phyloP scores from a whole-genome alignment of 2,888 invertebrate species.

The Drosophila histrio region DNA sequence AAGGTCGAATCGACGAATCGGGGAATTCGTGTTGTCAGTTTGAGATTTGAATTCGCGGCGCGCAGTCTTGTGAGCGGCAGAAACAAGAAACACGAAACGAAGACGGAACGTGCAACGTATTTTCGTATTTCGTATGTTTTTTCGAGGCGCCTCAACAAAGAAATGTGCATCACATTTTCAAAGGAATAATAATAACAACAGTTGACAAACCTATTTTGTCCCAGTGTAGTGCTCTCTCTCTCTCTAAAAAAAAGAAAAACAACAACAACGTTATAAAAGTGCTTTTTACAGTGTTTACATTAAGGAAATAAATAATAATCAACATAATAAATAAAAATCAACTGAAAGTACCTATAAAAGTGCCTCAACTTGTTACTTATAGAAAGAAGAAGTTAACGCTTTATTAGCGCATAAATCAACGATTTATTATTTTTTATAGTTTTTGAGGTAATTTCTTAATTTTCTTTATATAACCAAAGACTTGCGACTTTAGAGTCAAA shows the following conservation, averaged over 20 bases:
- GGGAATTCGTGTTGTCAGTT: conserved; percentile 52
- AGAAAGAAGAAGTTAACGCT: conserved; percentile 10
- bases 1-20: conserved; percentile 44
- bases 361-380: conserved; percentile 24
- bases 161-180: conserved; percentile 52
- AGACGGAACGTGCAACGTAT: conserved; percentile 30
- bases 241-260: not conserved
- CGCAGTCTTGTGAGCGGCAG: conserved; percentile 75
- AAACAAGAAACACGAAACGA: conserved; percentile 37
- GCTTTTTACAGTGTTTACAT: conserved; percentile 17
- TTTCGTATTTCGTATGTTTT: conserved; percentile 50
- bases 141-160: conserved; percentile 34
- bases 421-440: conserved; percentile 39
- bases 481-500: conserved; percentile 7
- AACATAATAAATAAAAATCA: conserved; percentile 17
- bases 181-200: conserved; percentile 41
- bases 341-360: conserved; percentile 40
- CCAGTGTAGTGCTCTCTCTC: conserved; percentile 41
- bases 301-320: conserved; percentile 32
- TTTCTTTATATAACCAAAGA: conserved; percentile 2
- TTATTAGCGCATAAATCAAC: conserved; percentile 47
- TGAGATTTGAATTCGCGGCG: conserved; percentile 73
- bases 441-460: conserved; percentile 57
- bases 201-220: conserved; percentile 20
- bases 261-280: conserved; percentile 28